Percentiles rank a stretch among this genome's conserved stretches.
These are phyloP conservation scores for Drosophila imparisetae DNA, from an alignment of 2,888 invertebrate species.

Conservation along the genomic window DNA sequence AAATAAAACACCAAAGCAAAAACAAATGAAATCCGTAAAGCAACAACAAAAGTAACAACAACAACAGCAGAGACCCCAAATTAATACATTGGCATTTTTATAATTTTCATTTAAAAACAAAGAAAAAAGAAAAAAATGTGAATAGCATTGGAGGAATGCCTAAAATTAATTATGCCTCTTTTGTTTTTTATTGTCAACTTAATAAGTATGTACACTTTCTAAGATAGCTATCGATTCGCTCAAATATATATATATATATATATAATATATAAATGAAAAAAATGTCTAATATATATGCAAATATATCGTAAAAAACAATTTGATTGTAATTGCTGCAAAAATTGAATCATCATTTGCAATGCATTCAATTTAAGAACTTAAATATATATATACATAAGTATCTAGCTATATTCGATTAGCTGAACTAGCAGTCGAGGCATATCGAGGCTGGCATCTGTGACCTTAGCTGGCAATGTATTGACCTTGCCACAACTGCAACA, in stretches of 20 bases:
- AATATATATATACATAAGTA: not conserved
- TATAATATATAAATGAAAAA: not conserved
- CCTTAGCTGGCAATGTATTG: conserved; percentile 55
- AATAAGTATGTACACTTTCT: conserved; percentile 49
- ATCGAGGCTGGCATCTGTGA: conserved; percentile 37
- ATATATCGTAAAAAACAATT: not conserved
- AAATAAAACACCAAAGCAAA: conserved; percentile 21
- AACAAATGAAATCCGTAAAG: conserved; percentile 54
- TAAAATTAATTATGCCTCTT: conserved; percentile 50
- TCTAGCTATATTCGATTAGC: conserved; percentile 9
- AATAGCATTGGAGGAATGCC: conserved; percentile 55
- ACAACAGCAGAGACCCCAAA: conserved; percentile 47
- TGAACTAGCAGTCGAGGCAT: not conserved
- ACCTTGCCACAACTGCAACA: conserved; percentile 36
- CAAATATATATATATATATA: not conserved
- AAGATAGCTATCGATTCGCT: conserved; percentile 17
- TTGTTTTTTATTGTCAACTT: conserved; percentile 19
- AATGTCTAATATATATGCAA: not conserved
- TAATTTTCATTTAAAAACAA: conserved; percentile 63
- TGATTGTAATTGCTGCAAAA: not conserved
- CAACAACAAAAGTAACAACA: conserved; percentile 20
- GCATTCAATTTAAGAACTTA: not conserved
- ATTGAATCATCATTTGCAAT: not conserved
- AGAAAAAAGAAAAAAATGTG: conserved; percentile 35
- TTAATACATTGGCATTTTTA: conserved; percentile 63